Percentiles rank a stretch among this genome's conserved stretches.
These are phyloP conservation scores for Yasuhikotakia modesta DNA, from an alignment of 2,797 vertebrate species.

Conservation along the genomic window DNA sequence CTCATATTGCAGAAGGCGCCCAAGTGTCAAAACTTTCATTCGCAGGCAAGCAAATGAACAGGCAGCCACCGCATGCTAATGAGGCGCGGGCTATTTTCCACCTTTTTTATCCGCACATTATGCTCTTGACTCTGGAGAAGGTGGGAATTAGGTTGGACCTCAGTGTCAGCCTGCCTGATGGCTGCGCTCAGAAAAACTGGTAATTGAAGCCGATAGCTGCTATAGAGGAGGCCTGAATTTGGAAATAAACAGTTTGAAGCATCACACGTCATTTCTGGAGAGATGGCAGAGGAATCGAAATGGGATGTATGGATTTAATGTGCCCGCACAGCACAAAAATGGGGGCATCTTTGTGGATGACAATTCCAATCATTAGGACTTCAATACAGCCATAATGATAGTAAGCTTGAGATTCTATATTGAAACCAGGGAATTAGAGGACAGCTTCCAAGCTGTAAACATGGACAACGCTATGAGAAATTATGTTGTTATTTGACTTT, in stretches of 20 bases:
- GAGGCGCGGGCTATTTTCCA: conserved; percentile 99
- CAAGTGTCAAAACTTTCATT: conserved; percentile 99
- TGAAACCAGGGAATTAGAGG: conserved; percentile 91
- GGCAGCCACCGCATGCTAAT: conserved; percentile 99
- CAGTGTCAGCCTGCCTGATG: conserved; percentile 99
- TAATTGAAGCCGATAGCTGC: conserved; percentile 99
- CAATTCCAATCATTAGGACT: conserved; percentile 99
- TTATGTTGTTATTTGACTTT: conserved; percentile 64
- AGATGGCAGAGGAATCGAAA: conserved; percentile 99
- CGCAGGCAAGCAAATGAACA: conserved; percentile 99
- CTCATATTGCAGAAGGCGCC: conserved; percentile 96
- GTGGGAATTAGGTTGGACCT: conserved; percentile 99
- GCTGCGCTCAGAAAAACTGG: conserved; percentile 99
- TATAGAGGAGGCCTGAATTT: conserved; percentile 99
- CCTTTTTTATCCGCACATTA: conserved; percentile 99
- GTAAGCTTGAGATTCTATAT: conserved; percentile 87
- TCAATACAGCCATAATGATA: conserved; percentile 88
- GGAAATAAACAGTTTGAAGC: conserved; percentile 99
- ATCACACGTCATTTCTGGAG: conserved; percentile 99
- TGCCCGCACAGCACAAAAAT: conserved; percentile 92
- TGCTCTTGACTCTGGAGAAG: conserved; percentile 99
- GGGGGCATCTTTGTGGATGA: conserved; percentile 91
- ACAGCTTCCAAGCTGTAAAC: conserved; percentile 75
- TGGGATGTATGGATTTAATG: conserved; percentile 99
- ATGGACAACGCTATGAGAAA: conserved; percentile 55